Evolutionary conservation across 2,888 invertebrate species (phyloP).

Genomic region (Gonocerus acuteangulatus): DNA sequence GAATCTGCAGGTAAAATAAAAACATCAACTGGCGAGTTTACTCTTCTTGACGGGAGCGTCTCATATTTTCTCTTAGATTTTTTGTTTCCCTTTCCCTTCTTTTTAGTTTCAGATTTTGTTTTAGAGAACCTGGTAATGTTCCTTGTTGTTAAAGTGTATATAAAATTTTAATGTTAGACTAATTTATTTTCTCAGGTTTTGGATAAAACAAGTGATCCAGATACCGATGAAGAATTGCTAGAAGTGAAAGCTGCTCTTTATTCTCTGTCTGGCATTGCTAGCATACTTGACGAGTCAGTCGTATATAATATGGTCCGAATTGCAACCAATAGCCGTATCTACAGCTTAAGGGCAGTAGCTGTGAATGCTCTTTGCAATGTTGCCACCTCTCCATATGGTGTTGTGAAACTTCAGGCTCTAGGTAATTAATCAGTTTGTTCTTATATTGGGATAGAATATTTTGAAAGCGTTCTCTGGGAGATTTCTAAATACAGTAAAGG

Average conservation of each 20-base stretch:
- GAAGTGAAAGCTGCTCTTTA: conserved; percentile 82
- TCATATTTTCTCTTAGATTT: no score
- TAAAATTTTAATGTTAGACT: no score
- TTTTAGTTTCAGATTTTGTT: no score
- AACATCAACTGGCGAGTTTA: no score
- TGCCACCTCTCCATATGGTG: conserved; percentile 74
- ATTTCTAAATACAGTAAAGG: no score
- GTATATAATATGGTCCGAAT: conserved; percentile 50
- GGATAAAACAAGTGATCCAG: conserved; percentile 31
- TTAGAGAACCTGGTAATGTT: no score
- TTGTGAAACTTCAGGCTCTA: conserved; percentile 54
- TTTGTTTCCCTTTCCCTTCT: no score
- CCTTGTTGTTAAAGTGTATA: no score
- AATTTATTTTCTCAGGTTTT: conserved; percentile 43
- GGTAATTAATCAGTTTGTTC: conserved; percentile 14
- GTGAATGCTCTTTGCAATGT: conserved; percentile 81
- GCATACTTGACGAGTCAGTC: conserved; percentile 27
- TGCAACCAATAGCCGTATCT: conserved; percentile 72
- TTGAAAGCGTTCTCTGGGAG: no score
- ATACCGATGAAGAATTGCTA: conserved; percentile 60
- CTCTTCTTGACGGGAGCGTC: no score
- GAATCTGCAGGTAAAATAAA: no score
- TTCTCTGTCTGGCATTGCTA: conserved; percentile 51
- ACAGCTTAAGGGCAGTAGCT: conserved; percentile 81
- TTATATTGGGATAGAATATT: not conserved